Evolutionary conservation across 1,140 invertebrate genomes (phyloP).

Genomic region (Ostrea denselamellosa): DNA sequence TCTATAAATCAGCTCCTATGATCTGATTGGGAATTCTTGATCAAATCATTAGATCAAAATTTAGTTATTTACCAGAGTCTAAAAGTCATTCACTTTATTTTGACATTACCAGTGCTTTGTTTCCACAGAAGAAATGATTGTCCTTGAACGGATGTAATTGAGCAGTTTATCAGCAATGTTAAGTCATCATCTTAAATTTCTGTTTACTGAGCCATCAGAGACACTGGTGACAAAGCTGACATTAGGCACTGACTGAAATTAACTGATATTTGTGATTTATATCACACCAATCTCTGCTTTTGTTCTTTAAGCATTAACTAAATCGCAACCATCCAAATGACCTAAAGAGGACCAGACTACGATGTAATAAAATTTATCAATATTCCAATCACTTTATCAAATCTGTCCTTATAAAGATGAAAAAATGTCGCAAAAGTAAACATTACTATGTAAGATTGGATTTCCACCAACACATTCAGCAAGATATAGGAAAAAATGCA

Average conservation of each 20-base stretch:
- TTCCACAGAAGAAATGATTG: not conserved
- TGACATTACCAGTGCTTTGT: not conserved
- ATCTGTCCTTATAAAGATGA: not conserved
- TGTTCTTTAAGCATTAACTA: conserved; percentile 17
- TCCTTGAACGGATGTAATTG: conserved; percentile 15
- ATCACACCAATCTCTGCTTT: not conserved
- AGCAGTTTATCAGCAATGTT: conserved; percentile 25
- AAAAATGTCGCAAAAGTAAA: conserved; percentile 1
- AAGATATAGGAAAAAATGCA: conserved; percentile 7
- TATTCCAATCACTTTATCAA: conserved; percentile 18
- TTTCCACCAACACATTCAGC: not conserved
- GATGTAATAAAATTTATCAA: conserved; percentile 15
- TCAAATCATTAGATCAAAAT: conserved; percentile 5
- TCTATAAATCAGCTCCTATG: not conserved
- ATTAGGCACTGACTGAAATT: conserved; percentile 10
- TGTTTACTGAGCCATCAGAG: conserved; percentile 14
- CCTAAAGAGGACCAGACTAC: not conserved
- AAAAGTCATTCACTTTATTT: conserved; percentile 5
- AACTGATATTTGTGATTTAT: conserved; percentile 10
- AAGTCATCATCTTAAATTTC: conserved; percentile 16
- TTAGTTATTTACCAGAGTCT: not conserved
- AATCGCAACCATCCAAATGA: not conserved
- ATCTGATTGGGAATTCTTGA: not conserved
- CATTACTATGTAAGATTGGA: conserved; percentile 21
- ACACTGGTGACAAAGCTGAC: conserved; percentile 3